Evolutionary conservation across 2,888 invertebrate species (phyloP), one percentile per base, ranked within the genome.

Genomic region (Laothoe populi): DNA sequence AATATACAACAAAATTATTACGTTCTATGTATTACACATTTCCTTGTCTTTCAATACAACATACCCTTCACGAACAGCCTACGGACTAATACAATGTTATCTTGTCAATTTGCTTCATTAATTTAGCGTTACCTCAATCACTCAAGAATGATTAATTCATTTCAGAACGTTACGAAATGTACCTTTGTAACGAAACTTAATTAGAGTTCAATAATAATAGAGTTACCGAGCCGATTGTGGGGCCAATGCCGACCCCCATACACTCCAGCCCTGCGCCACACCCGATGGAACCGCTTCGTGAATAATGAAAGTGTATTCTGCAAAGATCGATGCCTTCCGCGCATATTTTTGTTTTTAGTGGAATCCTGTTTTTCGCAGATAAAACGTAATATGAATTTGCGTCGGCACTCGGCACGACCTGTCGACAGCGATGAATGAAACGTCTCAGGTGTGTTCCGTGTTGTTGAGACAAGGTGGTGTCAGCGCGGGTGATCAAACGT

Each of bases 261-360:
- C 42, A 31, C 24, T 42, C 49, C 42, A 42, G 10, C 2, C 42
- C 60, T 53, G 60, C 42, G 4, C 23, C 13, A 38, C 46, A 31
- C 60, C 21, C 23, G 26, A 40, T 24, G n/a, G 49, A 60, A 61
- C 40, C 60, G 60, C 48, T 53, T 49, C 59, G 60, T 65, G 66
- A 67, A 69, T 68, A 67, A 69, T 68, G 69, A 64, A 68, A 68
- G 62, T 66, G 66, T 65, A 59, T 65, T 65, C 58, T 63, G 65
- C 57, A 64, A 62, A 26, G 57, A 61, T 60, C 64, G 60, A 65
- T 66, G 61, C 44, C 60, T 61, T 49, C 45, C 60, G 62, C 46
- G 40, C 53, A 53, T 59, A 59, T 45, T 63, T 59, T 59, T 42
- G 49, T 60, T 63, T 62, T 63, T 62, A 63, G 63, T 60, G 62